Evolutionary conservation across 2,113 vertebrate genomes (phyloP), one percentile per base, ranked within the genome.

Genomic region (Varanus komodoensis): DNA sequence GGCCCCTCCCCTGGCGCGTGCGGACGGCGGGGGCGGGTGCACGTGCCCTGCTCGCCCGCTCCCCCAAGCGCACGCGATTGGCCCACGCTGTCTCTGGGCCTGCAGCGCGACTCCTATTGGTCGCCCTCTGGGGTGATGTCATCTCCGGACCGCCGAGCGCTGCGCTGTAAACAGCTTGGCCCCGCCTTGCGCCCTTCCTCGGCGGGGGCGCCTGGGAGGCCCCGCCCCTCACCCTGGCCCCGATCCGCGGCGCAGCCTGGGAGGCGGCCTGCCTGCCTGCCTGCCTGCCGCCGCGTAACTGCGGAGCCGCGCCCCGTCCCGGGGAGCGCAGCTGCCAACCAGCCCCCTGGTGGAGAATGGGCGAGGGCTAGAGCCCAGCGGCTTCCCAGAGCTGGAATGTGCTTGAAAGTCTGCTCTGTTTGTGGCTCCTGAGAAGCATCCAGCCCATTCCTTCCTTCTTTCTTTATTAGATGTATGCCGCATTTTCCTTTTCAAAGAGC

Each of bases 31-130:
- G 75, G 15, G 38, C 0, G 74, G 61, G 4, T 50, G 27, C 7
- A 67, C 34, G 17, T 64, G 29, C 12, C 2, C 54, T 32, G 25
- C 52, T 15, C 19, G 21, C 48, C 19, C 19, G 27, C 6, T 19
- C n/a, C 67, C 4, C 82, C 27, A 3, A 6, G 57, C 8, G 21
- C 23, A 0, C 2, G 29, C 15, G 77, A 90, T 88, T 90, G 89
- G 90, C 14, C 67, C 8, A 23, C 17, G 73, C 50, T 85, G 92
- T 89, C 79, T 38, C 84, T 15, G 75, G 75, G 89, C 80, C 52
- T 14, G 8, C 11, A 7, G n/a, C 23, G 7, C 5, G 74, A 69
- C 38, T 48, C 8, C 29, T 32, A 79, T 86, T 90, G 86, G 71
- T 1, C 27, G 38, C 44, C 8, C 27, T 23, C 64, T 54, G 34